phyloP scores from a whole-genome alignment of 2,797 vertebrate genomes.

The Loris lydekkerianus region DNA sequence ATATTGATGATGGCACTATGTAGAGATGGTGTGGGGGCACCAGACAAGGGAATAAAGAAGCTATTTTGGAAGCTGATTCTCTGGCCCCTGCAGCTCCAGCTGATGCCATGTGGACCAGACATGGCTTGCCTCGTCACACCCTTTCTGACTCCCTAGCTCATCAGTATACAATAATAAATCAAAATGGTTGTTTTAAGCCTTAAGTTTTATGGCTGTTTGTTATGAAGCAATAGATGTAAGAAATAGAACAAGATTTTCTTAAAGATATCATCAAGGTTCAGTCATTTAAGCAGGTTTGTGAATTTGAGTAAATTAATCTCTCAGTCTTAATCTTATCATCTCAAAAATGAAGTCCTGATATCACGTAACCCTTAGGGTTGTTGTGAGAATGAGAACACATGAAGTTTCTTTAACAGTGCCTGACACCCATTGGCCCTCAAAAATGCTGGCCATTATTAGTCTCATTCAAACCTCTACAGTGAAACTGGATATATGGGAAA shows the following conservation, averaged over 20 bases:
- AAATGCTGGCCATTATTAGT: not conserved
- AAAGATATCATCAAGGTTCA: not conserved
- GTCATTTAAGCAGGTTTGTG: not conserved
- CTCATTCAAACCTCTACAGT: not conserved
- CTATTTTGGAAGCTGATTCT: not conserved
- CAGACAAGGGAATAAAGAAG: not conserved
- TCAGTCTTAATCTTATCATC: not conserved
- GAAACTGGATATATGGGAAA: not conserved
- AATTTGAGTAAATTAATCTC: slow-evolving; percentile 9
- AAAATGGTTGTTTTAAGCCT: not conserved
- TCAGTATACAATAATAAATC: not conserved
- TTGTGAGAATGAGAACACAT: not conserved
- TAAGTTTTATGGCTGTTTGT: not conserved
- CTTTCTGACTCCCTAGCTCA: not conserved
- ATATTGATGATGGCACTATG: not conserved
- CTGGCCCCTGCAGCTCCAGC: not conserved
- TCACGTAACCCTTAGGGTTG: not conserved
- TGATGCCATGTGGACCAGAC: not conserved
- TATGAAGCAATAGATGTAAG: not conserved
- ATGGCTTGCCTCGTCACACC: too few species aligned
- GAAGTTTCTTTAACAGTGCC: not conserved
- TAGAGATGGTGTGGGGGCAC: not conserved
- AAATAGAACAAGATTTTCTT: not conserved
- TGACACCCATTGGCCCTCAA: not conserved
- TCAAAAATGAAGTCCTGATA: not conserved